phyloP scores from a whole-genome alignment of 1,140 invertebrate genomes.

The Zophobas atratus region DNA sequence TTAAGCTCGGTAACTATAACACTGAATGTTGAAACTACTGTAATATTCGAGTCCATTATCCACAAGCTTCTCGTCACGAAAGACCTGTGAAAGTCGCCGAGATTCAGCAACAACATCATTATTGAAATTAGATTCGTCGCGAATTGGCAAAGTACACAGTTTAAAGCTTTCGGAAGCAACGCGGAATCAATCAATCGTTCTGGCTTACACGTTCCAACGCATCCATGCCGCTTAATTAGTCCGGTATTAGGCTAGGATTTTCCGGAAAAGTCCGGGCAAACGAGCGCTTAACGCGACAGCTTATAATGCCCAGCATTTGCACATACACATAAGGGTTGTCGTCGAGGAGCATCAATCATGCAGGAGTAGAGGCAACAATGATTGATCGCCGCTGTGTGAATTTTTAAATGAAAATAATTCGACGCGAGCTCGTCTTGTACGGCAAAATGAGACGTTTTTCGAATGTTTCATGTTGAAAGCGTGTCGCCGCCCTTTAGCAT shows the following conservation, averaged over 20 bases:
- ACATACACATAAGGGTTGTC: not conserved
- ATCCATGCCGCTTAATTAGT: not conserved
- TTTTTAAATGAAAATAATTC: constrained; percentile 6
- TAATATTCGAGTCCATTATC: too few species aligned
- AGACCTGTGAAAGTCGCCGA: not conserved
- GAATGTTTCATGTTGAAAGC: constrained; percentile 16
- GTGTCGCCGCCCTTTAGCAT: constrained; percentile 15
- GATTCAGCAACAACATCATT: not conserved
- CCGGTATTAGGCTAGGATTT: not conserved
- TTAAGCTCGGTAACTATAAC: too few species aligned
- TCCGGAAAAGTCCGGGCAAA: not conserved
- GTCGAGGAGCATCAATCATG: not conserved
- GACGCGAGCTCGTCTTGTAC: not conserved
- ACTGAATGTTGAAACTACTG: too few species aligned
- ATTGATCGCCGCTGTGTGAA: not conserved
- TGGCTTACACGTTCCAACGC: not conserved
- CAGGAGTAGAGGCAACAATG: not conserved
- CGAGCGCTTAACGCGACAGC: not conserved
- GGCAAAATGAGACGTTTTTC: constrained; percentile 24
- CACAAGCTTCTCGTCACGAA: too few species aligned
- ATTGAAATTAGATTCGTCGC: not conserved
- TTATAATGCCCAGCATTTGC: not conserved
- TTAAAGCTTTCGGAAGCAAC: not conserved
- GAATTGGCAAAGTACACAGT: not conserved
- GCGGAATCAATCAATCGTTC: not conserved